Conservation (phyloP, 2,113 vertebrate genomes). For the Jacana jacana region DNA sequence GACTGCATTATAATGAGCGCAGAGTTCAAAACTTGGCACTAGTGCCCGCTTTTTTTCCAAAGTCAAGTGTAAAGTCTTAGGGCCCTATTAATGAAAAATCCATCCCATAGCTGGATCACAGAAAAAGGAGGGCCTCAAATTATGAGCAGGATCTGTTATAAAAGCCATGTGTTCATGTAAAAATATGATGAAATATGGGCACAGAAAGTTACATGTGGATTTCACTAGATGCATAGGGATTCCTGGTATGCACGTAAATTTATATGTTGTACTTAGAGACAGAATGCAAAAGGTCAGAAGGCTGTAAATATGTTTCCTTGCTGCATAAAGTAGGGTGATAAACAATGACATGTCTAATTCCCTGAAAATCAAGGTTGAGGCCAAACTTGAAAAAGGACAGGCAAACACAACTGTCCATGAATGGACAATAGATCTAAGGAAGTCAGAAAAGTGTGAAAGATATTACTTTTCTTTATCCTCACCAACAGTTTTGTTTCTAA, state of each 20-base stretch:
- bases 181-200: conserved; percentile 2
- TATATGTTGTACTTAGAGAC: not conserved
- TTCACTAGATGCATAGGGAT: not conserved
- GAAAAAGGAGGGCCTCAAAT: not conserved
- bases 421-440: not conserved
- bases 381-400: not conserved
- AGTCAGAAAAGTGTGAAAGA: not conserved
- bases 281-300: not conserved
- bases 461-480: not conserved
- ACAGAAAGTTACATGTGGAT: not conserved
- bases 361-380: not conserved
- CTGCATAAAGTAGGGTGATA: not conserved
- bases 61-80: conserved; percentile 32
- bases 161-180: conserved; percentile 11
- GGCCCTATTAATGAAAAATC: conserved; percentile 28
- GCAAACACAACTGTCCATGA: not conserved
- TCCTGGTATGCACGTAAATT: conserved; percentile 19
- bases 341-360: not conserved
- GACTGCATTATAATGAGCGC: not conserved
- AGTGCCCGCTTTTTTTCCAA: not conserved
- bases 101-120: not conserved
- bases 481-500: not conserved
- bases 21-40: not conserved
- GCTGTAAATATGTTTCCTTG: conserved; percentile 25
- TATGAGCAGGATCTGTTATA: conserved; percentile 11